Percentiles rank a stretch among this genome's conserved stretches.
These are phyloP conservation scores for Leptodactylus fuscus DNA, from an alignment of 2,113 vertebrate genomes.

Conservation along the genomic window DNA sequence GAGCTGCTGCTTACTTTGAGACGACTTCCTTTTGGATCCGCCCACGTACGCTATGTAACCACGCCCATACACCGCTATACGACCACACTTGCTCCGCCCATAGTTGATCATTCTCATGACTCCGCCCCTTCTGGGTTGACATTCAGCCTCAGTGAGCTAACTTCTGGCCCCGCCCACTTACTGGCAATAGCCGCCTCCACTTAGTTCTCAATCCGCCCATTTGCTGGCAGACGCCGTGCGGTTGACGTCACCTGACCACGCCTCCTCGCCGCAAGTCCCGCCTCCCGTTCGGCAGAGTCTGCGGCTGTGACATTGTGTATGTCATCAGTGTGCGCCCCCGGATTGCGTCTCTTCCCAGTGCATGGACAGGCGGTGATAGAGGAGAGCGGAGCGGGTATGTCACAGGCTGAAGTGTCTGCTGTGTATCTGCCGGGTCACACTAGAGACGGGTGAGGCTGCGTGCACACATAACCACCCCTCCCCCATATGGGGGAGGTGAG, in stretches of 20 bases:
- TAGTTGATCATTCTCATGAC: too few species aligned
- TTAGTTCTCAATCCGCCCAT: background rate
- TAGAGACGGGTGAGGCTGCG: background rate
- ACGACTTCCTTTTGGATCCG: too few species aligned
- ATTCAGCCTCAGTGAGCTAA: background rate
- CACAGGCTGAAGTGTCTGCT: background rate
- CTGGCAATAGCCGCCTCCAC: background rate
- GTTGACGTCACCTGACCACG: background rate
- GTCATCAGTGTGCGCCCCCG: conserved; percentile 8
- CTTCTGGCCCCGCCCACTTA: background rate
- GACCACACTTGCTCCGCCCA: too few species aligned
- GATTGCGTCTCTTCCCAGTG: conserved; percentile 19
- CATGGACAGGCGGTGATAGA: conserved; percentile 9
- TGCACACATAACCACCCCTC: background rate
- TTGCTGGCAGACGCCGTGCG: background rate
- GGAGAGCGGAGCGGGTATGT: background rate
- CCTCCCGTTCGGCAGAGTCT: too few species aligned
- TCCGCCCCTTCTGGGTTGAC: background rate
- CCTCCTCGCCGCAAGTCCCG: background rate
- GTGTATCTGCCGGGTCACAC: background rate
- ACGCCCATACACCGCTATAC: too few species aligned
- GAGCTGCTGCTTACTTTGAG: too few species aligned
- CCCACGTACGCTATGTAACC: too few species aligned
- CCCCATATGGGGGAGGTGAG: background rate
- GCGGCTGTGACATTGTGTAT: background rate